Conservation (phyloP, 2,113 vertebrate species). For the Percopsis transmontana region DNA sequence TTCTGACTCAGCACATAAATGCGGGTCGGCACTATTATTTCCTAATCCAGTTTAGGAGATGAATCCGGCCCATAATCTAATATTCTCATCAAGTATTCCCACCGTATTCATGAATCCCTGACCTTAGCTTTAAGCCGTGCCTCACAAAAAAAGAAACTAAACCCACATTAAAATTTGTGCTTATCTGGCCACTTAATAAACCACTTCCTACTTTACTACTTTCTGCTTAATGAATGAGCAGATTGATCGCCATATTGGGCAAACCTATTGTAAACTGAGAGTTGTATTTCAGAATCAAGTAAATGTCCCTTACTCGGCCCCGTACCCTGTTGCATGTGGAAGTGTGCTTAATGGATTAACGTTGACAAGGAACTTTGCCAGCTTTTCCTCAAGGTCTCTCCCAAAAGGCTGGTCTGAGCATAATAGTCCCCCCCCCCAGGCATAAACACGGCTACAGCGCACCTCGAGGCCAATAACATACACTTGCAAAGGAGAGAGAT, state of each 20-base stretch:
- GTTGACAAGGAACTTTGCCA: constrained; percentile 17
- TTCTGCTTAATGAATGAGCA: constrained; percentile 41
- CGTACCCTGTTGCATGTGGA: neutral
- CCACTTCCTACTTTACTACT: constrained; percentile 5
- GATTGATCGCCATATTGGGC: constrained; percentile 12
- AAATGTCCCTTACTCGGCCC: neutral
- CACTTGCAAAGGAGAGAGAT: constrained; percentile 31
- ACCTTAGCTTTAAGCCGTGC: constrained; percentile 48
- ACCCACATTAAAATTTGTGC: neutral
- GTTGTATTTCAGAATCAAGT: constrained; percentile 2
- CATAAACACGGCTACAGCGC: constrained; percentile 20
- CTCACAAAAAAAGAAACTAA: constrained; percentile 40
- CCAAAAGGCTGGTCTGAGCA: constrained; percentile 21
- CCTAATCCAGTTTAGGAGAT: constrained; percentile 78
- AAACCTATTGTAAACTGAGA: neutral
- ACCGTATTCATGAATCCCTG: constrained; percentile 61
- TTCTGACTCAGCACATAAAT: constrained; percentile 69
- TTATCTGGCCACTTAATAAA: neutral
- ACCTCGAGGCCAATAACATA: constrained; percentile 22
- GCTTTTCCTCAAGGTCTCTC: constrained; percentile 20
- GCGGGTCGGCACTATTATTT: constrained; percentile 65
- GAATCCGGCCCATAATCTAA: constrained; percentile 72
- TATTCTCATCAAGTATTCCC: constrained; percentile 68
- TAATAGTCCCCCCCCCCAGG: constrained; percentile 25
- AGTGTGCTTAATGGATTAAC: constrained; percentile 16